Evolutionary conservation across 2,888 invertebrate species (phyloP).

Genomic region (Dione juno): DNA sequence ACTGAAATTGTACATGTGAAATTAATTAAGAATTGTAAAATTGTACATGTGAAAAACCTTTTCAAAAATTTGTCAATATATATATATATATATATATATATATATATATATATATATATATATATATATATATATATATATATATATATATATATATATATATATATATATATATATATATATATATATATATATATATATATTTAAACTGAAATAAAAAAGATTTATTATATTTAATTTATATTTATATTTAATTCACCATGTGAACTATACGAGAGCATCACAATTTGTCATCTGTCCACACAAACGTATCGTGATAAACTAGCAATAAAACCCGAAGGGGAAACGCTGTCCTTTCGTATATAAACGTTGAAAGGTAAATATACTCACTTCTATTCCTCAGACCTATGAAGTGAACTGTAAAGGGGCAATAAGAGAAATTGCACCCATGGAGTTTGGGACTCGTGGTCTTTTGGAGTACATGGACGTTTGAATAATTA

Average conservation of each 20-base stretch:
- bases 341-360: constrained; percentile 22
- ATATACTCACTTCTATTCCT: constrained; percentile 2
- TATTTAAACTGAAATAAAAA: no score
- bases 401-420: constrained; percentile 14
- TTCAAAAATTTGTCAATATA: no score
- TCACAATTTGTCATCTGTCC: constrained; percentile 40
- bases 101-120: no score
- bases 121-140: no score
- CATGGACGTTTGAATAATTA: constrained; percentile 9
- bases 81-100: no score
- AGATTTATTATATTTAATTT: no score
- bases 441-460: background rate
- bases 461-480: background rate
- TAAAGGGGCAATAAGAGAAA: constrained; percentile 22
- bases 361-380: constrained; percentile 34
- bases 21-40: no score
- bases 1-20: no score
- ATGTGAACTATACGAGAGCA: no score
- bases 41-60: no score
- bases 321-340: constrained; percentile 33
- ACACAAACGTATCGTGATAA: constrained; percentile 34
- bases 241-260: background rate
- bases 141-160: no score
- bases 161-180: no score
- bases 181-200: background rate